Conservation (phyloP, 1,140 invertebrate species). For the Ceratosolen solmsi region DNA sequence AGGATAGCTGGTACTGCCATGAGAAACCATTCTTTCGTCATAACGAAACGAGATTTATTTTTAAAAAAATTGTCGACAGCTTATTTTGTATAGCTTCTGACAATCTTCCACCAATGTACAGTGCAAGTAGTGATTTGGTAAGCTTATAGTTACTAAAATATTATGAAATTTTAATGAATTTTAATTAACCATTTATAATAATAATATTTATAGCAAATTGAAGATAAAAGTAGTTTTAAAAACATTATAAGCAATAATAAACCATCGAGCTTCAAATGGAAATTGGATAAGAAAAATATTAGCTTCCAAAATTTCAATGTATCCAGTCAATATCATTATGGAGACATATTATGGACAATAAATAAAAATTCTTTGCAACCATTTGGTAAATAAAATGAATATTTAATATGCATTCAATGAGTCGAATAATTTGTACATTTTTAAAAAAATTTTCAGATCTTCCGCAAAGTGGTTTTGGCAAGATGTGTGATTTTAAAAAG, state of each 20-base stretch:
- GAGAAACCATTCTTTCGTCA: slow-evolving; percentile 66
- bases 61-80: slow-evolving; percentile 67
- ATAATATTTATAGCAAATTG: slow-evolving; percentile 44
- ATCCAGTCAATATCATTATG: slow-evolving; percentile 60
- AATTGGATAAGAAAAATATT: slow-evolving; percentile 47
- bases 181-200: no score
- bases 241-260: slow-evolving; percentile 50
- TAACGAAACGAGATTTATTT: slow-evolving; percentile 68
- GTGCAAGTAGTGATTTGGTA: slow-evolving; percentile 61
- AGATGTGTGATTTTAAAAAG: slow-evolving; percentile 67
- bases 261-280: slow-evolving; percentile 57
- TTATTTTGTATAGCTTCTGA: slow-evolving; percentile 71
- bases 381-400: slow-evolving; percentile 59
- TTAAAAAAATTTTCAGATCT: slow-evolving; percentile 65
- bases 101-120: slow-evolving; percentile 68
- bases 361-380: slow-evolving; percentile 61
- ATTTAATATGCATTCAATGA: slow-evolving; percentile 5
- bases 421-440: slow-evolving; percentile 6
- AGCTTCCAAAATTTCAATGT: slow-evolving; percentile 57
- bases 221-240: slow-evolving; percentile 52
- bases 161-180: slow-evolving; percentile 43
- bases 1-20: slow-evolving; percentile 69
- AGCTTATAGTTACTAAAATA: slow-evolving; percentile 38
- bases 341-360: slow-evolving; percentile 64
- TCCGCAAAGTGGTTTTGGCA: slow-evolving; percentile 67